Conservation (phyloP, 2,888 invertebrate species). For the Caenorhabditis japonica region DNA sequence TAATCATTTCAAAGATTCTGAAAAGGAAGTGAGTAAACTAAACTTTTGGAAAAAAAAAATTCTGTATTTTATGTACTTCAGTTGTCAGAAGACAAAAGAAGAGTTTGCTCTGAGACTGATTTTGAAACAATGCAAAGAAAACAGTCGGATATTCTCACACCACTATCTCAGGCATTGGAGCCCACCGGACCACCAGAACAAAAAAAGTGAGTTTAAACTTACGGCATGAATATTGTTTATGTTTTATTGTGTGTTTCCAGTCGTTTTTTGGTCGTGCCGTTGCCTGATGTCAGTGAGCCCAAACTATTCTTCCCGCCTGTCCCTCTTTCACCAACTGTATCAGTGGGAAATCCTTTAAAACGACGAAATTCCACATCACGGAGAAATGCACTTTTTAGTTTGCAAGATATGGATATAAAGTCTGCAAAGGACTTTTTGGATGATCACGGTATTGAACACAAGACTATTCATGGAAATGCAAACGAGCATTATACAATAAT, state of each 20-base stretch:
- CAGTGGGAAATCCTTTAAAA: conserved; percentile 34
- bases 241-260: conserved; percentile 15
- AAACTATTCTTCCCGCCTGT: conserved; percentile 33
- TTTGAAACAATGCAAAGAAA: conserved; percentile 28
- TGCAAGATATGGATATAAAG: conserved; percentile 46
- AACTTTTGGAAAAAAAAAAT: too few species aligned
- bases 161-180: conserved; percentile 25
- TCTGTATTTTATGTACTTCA: background rate
- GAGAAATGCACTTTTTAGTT: conserved; percentile 61
- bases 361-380: conserved; percentile 32
- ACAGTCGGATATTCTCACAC: conserved; percentile 27
- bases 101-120: conserved; percentile 48
- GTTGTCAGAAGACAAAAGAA: conserved; percentile 36
- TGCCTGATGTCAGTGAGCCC: conserved; percentile 41
- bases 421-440: conserved; percentile 34
- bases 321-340: conserved; percentile 9
- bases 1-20: conserved; percentile 71
- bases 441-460: conserved; percentile 43
- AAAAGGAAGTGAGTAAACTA: conserved; percentile 37
- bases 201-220: conserved; percentile 25
- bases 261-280: conserved; percentile 47
- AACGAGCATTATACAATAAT: conserved; percentile 55
- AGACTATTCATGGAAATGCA: conserved; percentile 41
- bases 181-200: conserved; percentile 25
- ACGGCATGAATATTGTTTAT: too few species aligned